Conservation (phyloP, 2,113 vertebrate species). For the Takifugu bimaculatus region DNA sequence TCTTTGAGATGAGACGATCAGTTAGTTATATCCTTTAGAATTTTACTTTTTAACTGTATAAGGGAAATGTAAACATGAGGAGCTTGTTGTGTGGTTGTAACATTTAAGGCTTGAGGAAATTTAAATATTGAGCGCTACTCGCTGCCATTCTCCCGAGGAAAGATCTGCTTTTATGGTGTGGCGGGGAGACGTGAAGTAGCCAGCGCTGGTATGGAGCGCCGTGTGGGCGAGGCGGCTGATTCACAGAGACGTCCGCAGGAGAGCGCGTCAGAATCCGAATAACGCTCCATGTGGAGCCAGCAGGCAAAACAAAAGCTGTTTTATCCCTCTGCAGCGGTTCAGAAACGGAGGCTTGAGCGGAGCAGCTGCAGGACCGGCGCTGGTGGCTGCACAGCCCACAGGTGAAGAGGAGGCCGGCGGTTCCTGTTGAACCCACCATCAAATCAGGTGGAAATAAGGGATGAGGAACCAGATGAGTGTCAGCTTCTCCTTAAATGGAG, state of each 20-base stretch:
- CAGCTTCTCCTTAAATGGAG: too few relatives aligned
- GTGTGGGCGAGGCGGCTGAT: conserved; percentile 41
- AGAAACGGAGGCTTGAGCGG: conserved; percentile 8
- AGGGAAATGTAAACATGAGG: too few relatives aligned
- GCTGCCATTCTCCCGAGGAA: conserved; percentile 30
- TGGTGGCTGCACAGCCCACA: too few relatives aligned
- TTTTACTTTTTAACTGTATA: too few relatives aligned
- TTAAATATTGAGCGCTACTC: conserved; percentile 3
- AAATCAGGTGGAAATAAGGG: too few relatives aligned
- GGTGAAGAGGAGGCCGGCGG: too few relatives aligned
- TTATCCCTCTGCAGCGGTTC: conserved; percentile 25
- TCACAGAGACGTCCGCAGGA: conserved; percentile 45
- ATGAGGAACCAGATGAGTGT: too few relatives aligned
- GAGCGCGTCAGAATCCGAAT: conserved; percentile 60
- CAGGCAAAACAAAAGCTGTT: conserved; percentile 30
- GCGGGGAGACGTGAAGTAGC: conserved; percentile 16
- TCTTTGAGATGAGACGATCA: too few relatives aligned
- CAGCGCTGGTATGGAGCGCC: conserved; percentile 25
- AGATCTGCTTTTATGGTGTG: conserved; percentile 15
- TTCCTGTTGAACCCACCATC: too few relatives aligned
- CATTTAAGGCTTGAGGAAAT: too few relatives aligned
- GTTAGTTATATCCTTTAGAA: too few relatives aligned
- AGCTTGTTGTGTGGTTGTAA: too few relatives aligned
- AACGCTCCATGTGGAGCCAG: conserved; percentile 54
- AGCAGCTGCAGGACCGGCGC: conserved; percentile 7